Conservation (phyloP, 2,888 invertebrate genomes). For the Plutella xylostella region DNA sequence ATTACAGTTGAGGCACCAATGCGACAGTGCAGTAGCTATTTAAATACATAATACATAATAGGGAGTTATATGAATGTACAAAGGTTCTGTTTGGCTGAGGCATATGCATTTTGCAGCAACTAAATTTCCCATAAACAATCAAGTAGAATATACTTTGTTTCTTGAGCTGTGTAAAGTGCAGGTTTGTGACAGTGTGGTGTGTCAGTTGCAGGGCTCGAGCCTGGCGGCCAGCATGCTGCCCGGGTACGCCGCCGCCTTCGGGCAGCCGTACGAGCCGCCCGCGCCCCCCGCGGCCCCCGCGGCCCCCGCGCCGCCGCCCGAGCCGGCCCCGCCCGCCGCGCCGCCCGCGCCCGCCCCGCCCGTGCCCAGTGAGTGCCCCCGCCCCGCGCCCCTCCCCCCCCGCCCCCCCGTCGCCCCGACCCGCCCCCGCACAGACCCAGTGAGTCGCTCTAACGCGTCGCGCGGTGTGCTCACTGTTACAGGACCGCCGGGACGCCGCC, state of each 20-base stretch:
- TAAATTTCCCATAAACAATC: too few relatives aligned
- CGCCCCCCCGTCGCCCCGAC: neutral
- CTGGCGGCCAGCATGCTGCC: neutral
- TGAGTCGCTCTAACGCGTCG: constrained; percentile 9
- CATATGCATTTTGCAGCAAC: too few relatives aligned
- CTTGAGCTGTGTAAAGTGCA: too few relatives aligned
- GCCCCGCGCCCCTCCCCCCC: constrained; percentile 9
- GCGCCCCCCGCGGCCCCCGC: constrained; percentile 11
- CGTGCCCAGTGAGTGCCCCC: constrained; percentile 15
- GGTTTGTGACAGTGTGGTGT: neutral
- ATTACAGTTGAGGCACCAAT: too few relatives aligned
- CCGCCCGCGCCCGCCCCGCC: constrained; percentile 16
- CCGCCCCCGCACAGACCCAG: constrained; percentile 6
- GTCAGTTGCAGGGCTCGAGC: neutral
- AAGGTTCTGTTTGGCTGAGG: too few relatives aligned
- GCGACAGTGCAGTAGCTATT: too few relatives aligned
- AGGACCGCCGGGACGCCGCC: constrained; percentile 18
- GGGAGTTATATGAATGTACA: too few relatives aligned
- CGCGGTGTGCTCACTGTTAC: constrained; percentile 22
- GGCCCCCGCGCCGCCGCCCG: constrained; percentile 9
- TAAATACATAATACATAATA: too few relatives aligned
- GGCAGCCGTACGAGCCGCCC: neutral
- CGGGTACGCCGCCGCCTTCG: neutral
- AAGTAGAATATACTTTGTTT: too few relatives aligned
- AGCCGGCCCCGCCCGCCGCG: constrained; percentile 9